Conservation (phyloP, 2,888 invertebrate species). For the Stenchaetothrips biformis region DNA sequence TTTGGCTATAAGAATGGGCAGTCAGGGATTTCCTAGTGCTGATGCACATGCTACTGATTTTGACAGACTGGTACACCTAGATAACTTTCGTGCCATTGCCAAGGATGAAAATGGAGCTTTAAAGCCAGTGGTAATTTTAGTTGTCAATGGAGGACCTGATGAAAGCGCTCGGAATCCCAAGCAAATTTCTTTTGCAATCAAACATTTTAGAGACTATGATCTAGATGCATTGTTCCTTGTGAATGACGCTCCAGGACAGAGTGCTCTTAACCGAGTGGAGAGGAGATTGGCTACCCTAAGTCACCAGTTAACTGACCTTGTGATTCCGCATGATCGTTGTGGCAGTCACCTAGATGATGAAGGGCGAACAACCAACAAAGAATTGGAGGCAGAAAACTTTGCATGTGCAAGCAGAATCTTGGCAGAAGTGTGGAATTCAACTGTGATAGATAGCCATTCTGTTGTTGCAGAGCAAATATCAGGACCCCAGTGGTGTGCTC, state of each 20-base stretch:
- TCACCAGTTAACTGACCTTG: slow-evolving; percentile 40
- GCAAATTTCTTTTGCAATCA: slow-evolving; percentile 37
- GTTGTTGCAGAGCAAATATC: slow-evolving; percentile 32
- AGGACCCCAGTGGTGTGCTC: slow-evolving; percentile 19
- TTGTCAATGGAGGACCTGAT: slow-evolving; percentile 40
- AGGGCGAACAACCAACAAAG: slow-evolving; percentile 40
- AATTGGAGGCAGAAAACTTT: slow-evolving; percentile 44
- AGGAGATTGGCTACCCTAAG: slow-evolving; percentile 43
- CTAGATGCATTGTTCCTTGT: slow-evolving; percentile 41
- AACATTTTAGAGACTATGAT: slow-evolving; percentile 39
- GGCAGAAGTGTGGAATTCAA: slow-evolving; percentile 41
- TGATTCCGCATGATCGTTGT: slow-evolving; percentile 42
- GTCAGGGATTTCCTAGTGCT: slow-evolving; percentile 40
- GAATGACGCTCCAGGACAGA: slow-evolving; percentile 43
- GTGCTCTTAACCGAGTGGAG: slow-evolving; percentile 43
- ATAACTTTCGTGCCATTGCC: slow-evolving; percentile 38
- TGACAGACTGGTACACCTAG: slow-evolving; percentile 36
- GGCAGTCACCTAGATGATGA: slow-evolving; percentile 41
- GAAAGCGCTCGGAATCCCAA: slow-evolving; percentile 39
- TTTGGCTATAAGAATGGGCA: slow-evolving; percentile 42
- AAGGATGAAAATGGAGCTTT: slow-evolving; percentile 34
- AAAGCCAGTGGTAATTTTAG: slow-evolving; percentile 42
- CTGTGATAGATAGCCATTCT: slow-evolving; percentile 40
- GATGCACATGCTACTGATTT: slow-evolving; percentile 40
- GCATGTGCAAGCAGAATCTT: slow-evolving; percentile 41